A percentile compares a stretch with the other conserved stretches of the same genome.
phyloP scores from a whole-genome alignment of 2,797 vertebrate species.

The Apogon hyalosoma region DNA sequence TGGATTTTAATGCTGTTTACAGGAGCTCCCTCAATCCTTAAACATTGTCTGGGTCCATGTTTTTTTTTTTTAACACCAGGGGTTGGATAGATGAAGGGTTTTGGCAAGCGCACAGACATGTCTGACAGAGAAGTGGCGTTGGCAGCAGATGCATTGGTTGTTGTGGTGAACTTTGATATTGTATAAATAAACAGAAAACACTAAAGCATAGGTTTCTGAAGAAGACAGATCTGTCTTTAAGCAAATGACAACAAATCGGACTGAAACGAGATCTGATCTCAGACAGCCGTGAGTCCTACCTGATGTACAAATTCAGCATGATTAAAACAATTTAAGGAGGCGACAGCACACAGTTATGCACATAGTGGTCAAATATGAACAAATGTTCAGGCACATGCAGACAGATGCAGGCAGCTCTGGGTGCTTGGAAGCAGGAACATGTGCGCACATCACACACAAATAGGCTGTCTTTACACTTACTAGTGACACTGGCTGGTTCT shows the following conservation, averaged over 20 bases:
- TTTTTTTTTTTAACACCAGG: no score
- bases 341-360: conserved; percentile 2
- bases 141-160: not conserved
- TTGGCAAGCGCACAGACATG: not conserved
- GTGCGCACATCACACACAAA: not conserved
- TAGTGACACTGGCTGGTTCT: conserved; percentile 49
- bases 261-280: conserved; percentile 6
- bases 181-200: not conserved
- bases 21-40: not conserved
- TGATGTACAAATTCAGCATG: not conserved
- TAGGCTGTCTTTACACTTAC: conserved; percentile 60
- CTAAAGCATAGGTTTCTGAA: conserved; percentile 21
- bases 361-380: not conserved
- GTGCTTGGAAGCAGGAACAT: conserved; percentile 18
- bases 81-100: not conserved
- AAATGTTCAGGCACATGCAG: conserved; percentile 3
- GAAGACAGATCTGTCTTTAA: not conserved
- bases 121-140: not conserved
- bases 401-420: conserved; percentile 25
- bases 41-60: not conserved
- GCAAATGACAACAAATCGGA: conserved; percentile 1
- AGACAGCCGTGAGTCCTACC: not conserved
- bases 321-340: not conserved
- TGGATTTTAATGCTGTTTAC: not conserved
- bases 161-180: not conserved